Percentiles rank a stretch among this genome's conserved stretches.
These are phyloP conservation scores for Euleptes europaea DNA, from an alignment of 2,113 vertebrate genomes.

Conservation along the genomic window DNA sequence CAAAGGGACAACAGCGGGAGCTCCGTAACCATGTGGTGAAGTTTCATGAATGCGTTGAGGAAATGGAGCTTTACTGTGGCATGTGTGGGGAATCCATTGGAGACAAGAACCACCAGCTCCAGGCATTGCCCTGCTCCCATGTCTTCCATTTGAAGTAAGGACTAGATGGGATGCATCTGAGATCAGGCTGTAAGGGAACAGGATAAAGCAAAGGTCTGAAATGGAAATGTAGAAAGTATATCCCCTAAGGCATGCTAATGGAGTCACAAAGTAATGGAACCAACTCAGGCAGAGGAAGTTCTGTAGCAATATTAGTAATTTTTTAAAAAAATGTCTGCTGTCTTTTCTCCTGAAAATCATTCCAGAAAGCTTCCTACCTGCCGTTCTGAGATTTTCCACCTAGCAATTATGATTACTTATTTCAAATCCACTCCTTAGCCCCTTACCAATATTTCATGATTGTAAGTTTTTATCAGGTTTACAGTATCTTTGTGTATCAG, in stretches of 20 bases:
- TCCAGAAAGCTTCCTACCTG: not conserved
- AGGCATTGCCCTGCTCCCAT: conserved; percentile 96
- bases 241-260: not conserved
- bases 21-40: conserved; percentile 92
- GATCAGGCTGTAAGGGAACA: not conserved
- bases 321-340: not conserved
- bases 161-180: not conserved
- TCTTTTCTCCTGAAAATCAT: not conserved
- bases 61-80: conserved; percentile 97
- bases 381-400: not conserved
- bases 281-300: not conserved
- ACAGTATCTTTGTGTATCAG: too few species aligned
- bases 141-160: conserved; percentile 95
- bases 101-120: conserved; percentile 94
- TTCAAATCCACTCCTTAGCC: not conserved
- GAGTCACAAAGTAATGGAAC: not conserved
- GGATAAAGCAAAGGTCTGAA: not conserved
- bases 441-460: not conserved
- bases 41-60: conserved; percentile 97
- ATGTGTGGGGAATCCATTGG: conserved; percentile 98
- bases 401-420: not conserved
- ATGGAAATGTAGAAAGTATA: not conserved
- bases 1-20: conserved; percentile 84
- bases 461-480: not conserved
- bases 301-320: not conserved